These are phyloP conservation scores for Panonychus citri DNA, from an alignment of 1,140 invertebrate species.

Conservation along the genomic window DNA sequence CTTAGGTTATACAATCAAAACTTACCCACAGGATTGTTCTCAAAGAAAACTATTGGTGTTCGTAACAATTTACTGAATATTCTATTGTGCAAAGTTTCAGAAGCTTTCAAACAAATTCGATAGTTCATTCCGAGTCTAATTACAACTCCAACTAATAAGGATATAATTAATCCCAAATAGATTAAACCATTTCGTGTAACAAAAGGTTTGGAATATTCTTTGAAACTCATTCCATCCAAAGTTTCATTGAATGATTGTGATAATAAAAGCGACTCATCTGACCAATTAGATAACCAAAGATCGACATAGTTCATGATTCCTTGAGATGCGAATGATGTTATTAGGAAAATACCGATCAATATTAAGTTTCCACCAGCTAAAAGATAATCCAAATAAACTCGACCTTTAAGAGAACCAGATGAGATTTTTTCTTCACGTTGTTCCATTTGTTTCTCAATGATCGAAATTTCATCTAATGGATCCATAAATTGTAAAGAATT, in stretches of 20 bases:
- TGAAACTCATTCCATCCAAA: no score
- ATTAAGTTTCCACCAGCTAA: neutral
- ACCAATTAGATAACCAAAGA: no score
- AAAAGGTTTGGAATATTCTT: no score
- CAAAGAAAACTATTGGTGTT: slow-evolving; percentile 65
- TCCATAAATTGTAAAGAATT: neutral
- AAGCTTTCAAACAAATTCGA: slow-evolving; percentile 28
- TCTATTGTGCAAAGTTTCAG: slow-evolving; percentile 47
- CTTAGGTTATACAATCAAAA: no score
- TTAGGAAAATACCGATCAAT: neutral
- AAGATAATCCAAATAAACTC: neutral
- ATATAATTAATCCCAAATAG: no score
- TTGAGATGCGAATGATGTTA: slow-evolving; percentile 8
- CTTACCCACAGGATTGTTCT: slow-evolving; percentile 43
- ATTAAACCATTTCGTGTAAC: no score
- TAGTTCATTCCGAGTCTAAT: slow-evolving; percentile 32
- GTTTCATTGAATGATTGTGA: no score
- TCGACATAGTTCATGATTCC: slow-evolving; percentile 6
- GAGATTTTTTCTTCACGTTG: neutral
- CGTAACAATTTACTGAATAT: slow-evolving; percentile 58
- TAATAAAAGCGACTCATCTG: no score
- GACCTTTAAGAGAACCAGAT: neutral
- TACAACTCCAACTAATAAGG: no score
- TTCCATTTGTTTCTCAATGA: neutral
- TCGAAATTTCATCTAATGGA: neutral